Percentiles rank a stretch among this genome's conserved stretches.
These are phyloP conservation scores for Hypercompe scribonia DNA, from an alignment of 2,888 invertebrate genomes.

Conservation along the genomic window DNA sequence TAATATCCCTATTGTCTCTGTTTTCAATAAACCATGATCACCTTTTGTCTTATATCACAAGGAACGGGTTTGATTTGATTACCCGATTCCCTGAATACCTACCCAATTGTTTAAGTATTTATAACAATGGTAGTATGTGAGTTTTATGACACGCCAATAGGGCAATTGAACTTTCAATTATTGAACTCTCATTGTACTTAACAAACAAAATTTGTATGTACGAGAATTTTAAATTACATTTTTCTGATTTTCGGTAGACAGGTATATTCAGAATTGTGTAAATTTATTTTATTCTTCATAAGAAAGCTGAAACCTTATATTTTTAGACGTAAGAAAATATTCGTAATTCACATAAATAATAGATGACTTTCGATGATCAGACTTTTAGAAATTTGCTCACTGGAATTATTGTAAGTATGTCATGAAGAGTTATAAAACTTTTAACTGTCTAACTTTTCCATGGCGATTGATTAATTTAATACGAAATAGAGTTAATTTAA, in stretches of 20 bases:
- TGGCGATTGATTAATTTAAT: no score
- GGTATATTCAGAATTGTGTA: no score
- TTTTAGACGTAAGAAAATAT: no score
- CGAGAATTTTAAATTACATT: no score
- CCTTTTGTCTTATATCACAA: slow-evolving; percentile 18
- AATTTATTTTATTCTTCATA: no score
- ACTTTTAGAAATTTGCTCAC: neutral
- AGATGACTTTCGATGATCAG: neutral
- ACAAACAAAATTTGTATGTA: no score
- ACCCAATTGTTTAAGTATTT: slow-evolving; percentile 6
- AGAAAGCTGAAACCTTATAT: no score
- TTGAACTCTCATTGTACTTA: neutral
- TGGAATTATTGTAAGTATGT: neutral
- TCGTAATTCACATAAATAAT: no score
- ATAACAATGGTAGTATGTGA: neutral
- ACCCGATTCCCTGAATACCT: slow-evolving; percentile 13
- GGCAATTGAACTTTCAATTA: neutral
- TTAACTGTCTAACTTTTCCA: no score
- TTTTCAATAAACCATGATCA: slow-evolving; percentile 15
- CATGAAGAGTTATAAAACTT: neutral
- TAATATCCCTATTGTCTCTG: slow-evolving; percentile 11
- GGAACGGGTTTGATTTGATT: slow-evolving; percentile 9
- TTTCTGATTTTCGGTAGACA: no score
- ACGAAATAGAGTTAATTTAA: no score
- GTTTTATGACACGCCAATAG: neutral